These are phyloP conservation scores for Calosoma granatense DNA, from an alignment of 1,140 invertebrate genomes.

Conservation along the genomic window DNA sequence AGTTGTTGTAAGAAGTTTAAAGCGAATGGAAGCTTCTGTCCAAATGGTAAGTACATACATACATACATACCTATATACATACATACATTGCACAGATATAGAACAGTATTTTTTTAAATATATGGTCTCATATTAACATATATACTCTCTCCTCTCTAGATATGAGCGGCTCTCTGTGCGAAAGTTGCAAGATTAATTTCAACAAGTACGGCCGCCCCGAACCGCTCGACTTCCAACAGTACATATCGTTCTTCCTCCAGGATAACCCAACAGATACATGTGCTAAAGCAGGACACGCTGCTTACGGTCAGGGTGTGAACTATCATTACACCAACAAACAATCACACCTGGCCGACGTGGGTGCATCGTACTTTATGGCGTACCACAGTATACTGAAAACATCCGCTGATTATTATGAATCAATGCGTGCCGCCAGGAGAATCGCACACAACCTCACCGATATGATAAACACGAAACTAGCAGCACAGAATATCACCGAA, in stretches of 20 bases:
- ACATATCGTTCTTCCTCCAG: slow-evolving; percentile 77
- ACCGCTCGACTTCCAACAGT: slow-evolving; percentile 60
- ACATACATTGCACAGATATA: neutral
- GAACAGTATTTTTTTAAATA: slow-evolving; percentile 6
- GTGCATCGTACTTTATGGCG: slow-evolving; percentile 83
- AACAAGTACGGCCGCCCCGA: slow-evolving; percentile 46
- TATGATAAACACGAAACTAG: slow-evolving; percentile 54
- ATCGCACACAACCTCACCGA: slow-evolving; percentile 75
- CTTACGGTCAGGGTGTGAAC: slow-evolving; percentile 63
- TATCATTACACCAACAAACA: slow-evolving; percentile 39
- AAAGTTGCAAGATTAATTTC: slow-evolving; percentile 40
- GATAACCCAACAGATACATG: slow-evolving; percentile 80
- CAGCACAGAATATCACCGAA: slow-evolving; percentile 32
- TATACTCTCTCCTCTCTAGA: neutral
- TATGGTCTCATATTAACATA: slow-evolving; percentile 12
- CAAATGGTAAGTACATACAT: slow-evolving; percentile 33
- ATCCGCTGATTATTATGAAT: slow-evolving; percentile 85
- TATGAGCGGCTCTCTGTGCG: slow-evolving; percentile 24
- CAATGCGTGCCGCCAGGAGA: slow-evolving; percentile 67
- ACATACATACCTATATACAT: neutral
- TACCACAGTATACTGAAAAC: slow-evolving; percentile 92
- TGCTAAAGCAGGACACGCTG: slow-evolving; percentile 79
- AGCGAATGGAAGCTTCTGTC: slow-evolving; percentile 55
- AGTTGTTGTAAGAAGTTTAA: slow-evolving; percentile 49
- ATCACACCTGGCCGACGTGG: slow-evolving; percentile 39